Evolutionary conservation across 2,113 vertebrate genomes (phyloP).

Genomic region (Pachyramphus minor): DNA sequence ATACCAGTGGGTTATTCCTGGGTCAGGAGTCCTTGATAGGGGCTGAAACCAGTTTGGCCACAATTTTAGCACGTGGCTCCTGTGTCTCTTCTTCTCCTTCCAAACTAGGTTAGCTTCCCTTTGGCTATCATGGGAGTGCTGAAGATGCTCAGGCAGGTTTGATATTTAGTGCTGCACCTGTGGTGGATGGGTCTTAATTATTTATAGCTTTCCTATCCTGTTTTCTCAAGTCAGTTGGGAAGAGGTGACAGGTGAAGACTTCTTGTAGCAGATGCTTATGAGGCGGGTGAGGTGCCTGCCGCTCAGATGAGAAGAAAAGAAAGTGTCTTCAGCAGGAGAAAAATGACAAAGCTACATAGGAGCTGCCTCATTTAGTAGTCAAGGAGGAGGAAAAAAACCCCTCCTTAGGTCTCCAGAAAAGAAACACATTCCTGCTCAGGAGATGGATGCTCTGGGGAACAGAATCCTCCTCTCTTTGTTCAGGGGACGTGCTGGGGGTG

Average conservation of each 20-base stretch:
- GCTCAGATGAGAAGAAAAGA: conserved; percentile 60
- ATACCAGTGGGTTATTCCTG: neutral
- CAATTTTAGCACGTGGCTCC: neutral
- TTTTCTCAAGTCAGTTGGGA: conserved; percentile 52
- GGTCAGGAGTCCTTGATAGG: neutral
- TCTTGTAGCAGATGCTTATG: conserved; percentile 47
- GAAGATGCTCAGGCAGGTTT: conserved; percentile 38
- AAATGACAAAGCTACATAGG: conserved; percentile 43
- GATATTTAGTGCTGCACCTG: conserved; percentile 39
- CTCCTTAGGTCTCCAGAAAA: neutral
- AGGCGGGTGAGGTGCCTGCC: conserved; percentile 39
- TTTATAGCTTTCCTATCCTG: conserved; percentile 51
- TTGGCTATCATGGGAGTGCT: neutral
- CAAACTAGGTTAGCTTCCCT: conserved; percentile 23
- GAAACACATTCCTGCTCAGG: neutral
- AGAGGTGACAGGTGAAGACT: conserved; percentile 65
- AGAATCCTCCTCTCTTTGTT: neutral
- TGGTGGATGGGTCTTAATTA: conserved; percentile 53
- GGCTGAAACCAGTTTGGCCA: neutral
- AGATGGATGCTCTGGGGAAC: neutral
- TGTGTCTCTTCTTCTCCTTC: neutral
- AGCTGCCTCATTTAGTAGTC: conserved; percentile 54
- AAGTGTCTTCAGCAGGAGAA: conserved; percentile 31
- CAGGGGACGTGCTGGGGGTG: neutral
- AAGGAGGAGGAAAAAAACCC: neutral